phyloP scores from a whole-genome alignment of 2,113 vertebrate species.

The Chionomys nivalis region DNA sequence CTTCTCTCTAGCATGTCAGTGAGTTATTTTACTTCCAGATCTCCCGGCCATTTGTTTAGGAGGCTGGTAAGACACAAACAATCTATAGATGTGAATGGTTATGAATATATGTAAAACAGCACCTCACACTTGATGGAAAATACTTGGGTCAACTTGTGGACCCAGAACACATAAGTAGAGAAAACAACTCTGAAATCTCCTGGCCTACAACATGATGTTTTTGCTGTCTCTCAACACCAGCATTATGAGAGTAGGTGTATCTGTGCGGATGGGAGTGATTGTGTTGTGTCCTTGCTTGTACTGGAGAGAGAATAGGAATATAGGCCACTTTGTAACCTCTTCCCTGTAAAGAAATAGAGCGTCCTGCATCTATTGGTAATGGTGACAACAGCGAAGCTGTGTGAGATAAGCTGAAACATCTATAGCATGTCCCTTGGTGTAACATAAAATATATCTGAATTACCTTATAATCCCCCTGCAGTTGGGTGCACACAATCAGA shows the following conservation, averaged over 20 bases:
- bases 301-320: background rate
- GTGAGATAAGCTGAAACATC: background rate
- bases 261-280: background rate
- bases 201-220: background rate
- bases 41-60: background rate
- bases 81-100: constrained; percentile 40
- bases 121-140: background rate
- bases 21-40: constrained; percentile 53
- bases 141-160: background rate
- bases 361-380: background rate
- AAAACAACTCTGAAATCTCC: constrained; percentile 52
- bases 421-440: background rate
- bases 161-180: background rate
- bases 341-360: background rate
- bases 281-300: background rate
- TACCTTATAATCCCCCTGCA: background rate
- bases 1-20: background rate
- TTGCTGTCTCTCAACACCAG: background rate
- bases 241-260: background rate
- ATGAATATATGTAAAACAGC: background rate
- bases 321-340: background rate
- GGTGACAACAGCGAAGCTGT: background rate
- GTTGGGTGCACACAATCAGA: background rate
- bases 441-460: constrained; percentile 35
- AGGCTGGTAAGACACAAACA: background rate